Evolutionary conservation across 2,113 vertebrate genomes (phyloP).

Genomic region (Gallinago media): DNA sequence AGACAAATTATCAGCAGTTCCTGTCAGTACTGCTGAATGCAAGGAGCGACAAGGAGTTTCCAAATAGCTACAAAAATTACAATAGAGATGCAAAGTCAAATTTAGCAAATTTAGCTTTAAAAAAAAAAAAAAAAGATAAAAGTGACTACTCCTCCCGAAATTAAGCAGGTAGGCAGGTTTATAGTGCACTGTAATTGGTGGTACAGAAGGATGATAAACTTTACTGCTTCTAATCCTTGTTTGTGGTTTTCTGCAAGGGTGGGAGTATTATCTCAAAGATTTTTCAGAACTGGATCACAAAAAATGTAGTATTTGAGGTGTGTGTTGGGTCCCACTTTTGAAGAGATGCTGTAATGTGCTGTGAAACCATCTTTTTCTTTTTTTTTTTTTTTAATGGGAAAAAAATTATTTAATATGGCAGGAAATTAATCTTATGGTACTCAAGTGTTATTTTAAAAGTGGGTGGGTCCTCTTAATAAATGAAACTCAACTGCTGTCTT

Average conservation of each 20-base stretch:
- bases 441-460: background rate
- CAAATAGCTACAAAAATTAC: background rate
- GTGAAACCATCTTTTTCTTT: background rate
- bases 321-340: background rate
- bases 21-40: background rate
- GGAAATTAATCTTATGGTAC: background rate
- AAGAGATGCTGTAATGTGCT: background rate
- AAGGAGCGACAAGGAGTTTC: background rate
- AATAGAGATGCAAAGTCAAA: background rate
- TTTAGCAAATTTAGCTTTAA: background rate
- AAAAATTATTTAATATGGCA: background rate
- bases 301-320: background rate
- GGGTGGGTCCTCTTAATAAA: background rate
- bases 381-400: background rate
- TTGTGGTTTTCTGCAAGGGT: background rate
- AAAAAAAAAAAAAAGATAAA: background rate
- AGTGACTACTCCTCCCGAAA: background rate
- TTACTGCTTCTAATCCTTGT: background rate
- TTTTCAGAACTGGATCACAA: background rate
- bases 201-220: background rate
- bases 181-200: background rate
- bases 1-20: background rate
- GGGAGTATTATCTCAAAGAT: background rate
- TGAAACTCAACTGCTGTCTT: background rate
- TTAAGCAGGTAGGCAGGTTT: background rate